A percentile compares a stretch with the other conserved stretches of the same genome.
These are phyloP conservation scores for Drosophila nigricruria DNA, from an alignment of 2,888 invertebrate species.

Conservation along the genomic window DNA sequence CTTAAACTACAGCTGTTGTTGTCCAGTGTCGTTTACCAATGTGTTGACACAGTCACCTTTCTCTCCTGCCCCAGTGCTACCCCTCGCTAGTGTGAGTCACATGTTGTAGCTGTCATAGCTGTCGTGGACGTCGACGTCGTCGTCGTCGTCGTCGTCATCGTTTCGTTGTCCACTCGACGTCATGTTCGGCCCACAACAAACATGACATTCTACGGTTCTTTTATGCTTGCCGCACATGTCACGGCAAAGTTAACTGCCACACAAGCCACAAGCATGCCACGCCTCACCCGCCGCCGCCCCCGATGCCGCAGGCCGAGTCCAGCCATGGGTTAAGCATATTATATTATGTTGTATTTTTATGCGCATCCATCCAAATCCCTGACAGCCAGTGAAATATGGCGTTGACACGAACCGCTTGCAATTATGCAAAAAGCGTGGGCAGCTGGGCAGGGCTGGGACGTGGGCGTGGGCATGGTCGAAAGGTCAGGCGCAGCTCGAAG, in stretches of 20 bases:
- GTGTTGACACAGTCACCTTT: constrained; percentile 64
- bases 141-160: constrained; percentile 27
- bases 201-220: constrained; percentile 80
- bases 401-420: constrained; percentile 46
- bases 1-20: constrained; percentile 14
- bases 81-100: constrained; percentile 55
- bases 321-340: constrained; percentile 56
- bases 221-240: constrained; percentile 77
- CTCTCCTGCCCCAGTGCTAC: neutral
- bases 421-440: constrained; percentile 63
- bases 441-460: neutral
- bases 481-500: constrained; percentile 51
- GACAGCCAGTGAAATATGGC: constrained; percentile 52
- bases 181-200: constrained; percentile 77
- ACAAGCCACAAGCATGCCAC: constrained; percentile 32
- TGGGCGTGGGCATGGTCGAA: constrained; percentile 7
- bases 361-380: constrained; percentile 52
- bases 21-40: constrained; percentile 64
- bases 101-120: constrained; percentile 55
- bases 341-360: constrained; percentile 62
- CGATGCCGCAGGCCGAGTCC: constrained; percentile 19
- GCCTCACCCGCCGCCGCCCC: constrained; percentile 4
- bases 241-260: constrained; percentile 74
- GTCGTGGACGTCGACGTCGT: constrained; percentile 3
- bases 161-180: constrained; percentile 67